A percentile compares a stretch with the other conserved stretches of the same genome.
phyloP scores from a whole-genome alignment of 2,888 invertebrate species.

The Galeopsomyia nigrocyanea region DNA sequence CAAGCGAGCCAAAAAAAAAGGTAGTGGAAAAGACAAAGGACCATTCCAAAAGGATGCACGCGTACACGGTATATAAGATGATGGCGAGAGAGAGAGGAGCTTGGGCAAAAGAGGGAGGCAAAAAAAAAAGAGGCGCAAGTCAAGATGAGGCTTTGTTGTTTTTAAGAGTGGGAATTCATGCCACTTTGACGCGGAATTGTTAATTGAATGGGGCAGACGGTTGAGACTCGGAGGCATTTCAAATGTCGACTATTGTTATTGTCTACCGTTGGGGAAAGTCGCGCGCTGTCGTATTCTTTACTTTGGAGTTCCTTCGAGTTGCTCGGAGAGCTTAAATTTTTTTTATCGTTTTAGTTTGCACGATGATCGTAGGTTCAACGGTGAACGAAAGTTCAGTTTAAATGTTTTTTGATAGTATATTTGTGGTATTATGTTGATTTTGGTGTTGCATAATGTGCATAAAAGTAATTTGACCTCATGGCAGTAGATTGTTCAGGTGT shows the following conservation, averaged over 20 bases:
- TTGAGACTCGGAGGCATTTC: conserved; percentile 1
- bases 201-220: conserved; percentile 40
- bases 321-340: neutral
- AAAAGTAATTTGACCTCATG: too few species aligned
- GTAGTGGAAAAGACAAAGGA: conserved; percentile 39
- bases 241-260: neutral
- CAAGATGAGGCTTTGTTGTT: conserved; percentile 36
- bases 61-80: conserved; percentile 9
- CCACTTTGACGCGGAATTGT: conserved; percentile 43
- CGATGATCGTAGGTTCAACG: neutral
- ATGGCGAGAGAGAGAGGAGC: conserved; percentile 46
- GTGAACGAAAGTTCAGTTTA: neutral
- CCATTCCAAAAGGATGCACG: conserved; percentile 26
- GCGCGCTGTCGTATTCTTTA: too few species aligned
- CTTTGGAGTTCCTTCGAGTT: neutral
- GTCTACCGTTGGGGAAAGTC: too few species aligned
- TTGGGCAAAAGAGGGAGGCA: conserved; percentile 30
- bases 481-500: too few species aligned
- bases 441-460: too few species aligned
- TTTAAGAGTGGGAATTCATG: conserved; percentile 20
- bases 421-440: too few species aligned
- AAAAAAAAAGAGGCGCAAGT: neutral
- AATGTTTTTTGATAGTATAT: neutral
- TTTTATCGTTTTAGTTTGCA: neutral
- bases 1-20: conserved; percentile 48